These are phyloP conservation scores for Cantharis rufa DNA, from an alignment of 2,888 invertebrate species.

Conservation along the genomic window DNA sequence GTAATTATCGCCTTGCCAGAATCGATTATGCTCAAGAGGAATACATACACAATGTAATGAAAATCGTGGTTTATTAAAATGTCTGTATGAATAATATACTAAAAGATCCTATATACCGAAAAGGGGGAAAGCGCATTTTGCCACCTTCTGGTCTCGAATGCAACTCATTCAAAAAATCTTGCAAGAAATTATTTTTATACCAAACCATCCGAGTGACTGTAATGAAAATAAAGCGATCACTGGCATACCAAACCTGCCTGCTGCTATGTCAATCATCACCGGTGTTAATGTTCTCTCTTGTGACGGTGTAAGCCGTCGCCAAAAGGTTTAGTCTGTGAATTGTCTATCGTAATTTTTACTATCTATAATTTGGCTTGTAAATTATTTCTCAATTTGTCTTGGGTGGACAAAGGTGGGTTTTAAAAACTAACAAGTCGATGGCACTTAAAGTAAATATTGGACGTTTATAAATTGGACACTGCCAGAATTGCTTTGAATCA, in stretches of 20 bases:
- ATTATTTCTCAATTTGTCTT: not conserved
- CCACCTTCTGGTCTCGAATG: not conserved
- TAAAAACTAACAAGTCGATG: not conserved
- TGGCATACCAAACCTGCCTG: conserved; percentile 16
- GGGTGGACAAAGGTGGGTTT: not conserved
- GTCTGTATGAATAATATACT: not conserved
- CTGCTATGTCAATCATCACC: conserved; percentile 14
- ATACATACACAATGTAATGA: not conserved
- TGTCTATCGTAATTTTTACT: not conserved
- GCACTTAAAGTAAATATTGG: not conserved
- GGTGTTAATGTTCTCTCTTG: conserved; percentile 3
- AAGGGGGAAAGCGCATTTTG: not conserved
- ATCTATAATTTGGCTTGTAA: not conserved
- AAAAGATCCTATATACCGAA: too few relatives aligned
- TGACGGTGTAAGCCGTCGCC: conserved; percentile 11
- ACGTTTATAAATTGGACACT: not conserved
- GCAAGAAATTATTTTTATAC: conserved; percentile 6
- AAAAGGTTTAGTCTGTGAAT: conserved; percentile 15
- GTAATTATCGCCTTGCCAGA: not conserved
- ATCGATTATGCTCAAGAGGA: not conserved
- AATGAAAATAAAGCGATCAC: conserved; percentile 19
- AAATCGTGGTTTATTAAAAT: not conserved
- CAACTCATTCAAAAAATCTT: not conserved
- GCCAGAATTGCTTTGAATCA: not conserved
- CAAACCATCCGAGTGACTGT: not conserved